A percentile compares a stretch with the other conserved stretches of the same genome.
Conservation (phyloP, 2,113 vertebrate species). For the Oreochromis aureus region DNA sequence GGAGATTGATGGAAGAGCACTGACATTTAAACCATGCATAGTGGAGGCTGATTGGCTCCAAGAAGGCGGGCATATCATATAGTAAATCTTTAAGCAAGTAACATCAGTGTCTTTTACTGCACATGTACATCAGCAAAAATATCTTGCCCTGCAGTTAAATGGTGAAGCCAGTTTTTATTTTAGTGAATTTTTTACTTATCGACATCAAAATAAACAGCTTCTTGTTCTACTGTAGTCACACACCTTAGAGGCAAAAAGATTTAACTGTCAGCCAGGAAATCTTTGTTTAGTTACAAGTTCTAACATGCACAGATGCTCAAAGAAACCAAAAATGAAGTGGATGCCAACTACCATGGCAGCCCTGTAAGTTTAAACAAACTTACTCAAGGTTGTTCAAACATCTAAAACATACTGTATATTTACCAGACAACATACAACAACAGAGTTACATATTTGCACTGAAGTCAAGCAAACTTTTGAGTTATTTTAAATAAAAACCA, state of each 20-base stretch:
- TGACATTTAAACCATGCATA: not conserved
- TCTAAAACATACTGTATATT: not conserved
- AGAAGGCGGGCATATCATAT: not conserved
- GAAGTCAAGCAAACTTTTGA: rapidly evolving
- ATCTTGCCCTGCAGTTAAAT: not conserved
- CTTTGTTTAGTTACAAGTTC: not conserved
- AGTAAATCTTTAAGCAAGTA: not conserved
- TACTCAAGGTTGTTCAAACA: not conserved
- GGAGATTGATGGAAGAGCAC: not conserved
- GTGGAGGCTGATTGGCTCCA: not conserved
- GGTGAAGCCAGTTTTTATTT: not conserved
- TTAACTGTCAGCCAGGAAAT: not conserved
- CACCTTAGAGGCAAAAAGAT: not conserved
- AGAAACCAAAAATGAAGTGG: not conserved
- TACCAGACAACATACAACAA: not conserved
- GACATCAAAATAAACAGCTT: not conserved
- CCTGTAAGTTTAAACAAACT: not conserved
- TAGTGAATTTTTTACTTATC: not conserved
- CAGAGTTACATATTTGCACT: not conserved
- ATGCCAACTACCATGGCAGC: not conserved
- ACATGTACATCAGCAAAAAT: not conserved
- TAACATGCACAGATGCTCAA: not conserved
- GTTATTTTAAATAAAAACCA: not conserved
- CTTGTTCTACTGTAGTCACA: not conserved
- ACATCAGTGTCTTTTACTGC: not conserved